Base-by-base conservation (phyloP, 1,140 invertebrate species). In the Papilio polyxenes region DNA sequence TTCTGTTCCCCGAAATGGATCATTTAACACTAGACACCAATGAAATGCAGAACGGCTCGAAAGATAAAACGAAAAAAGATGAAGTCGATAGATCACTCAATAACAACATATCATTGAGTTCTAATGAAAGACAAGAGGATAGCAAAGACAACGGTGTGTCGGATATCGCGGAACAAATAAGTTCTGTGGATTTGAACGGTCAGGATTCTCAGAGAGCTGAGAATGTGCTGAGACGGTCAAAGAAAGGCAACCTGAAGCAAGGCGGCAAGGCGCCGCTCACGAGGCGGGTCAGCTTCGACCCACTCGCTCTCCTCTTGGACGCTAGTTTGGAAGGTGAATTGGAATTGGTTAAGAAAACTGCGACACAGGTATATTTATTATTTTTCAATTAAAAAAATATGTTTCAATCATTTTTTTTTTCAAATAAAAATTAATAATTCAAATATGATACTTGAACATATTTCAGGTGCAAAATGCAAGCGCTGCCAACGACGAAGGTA, bases 271-370 rank as follows among this genome's bases (percentile, higher is more conserved):
- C 95, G 10, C 97, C 97, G 85, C 88, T 97, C 37, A 96, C 97
- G 1, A 95, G 98, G 84, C 95, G 98, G 85, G 99, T 99, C 11
- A 99, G 98, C 91, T 99, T 99, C 92, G 99, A 99, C 96, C 99
- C 99, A 11, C 95, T 99, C 79, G 99, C 99, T 4, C 95, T 99
- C 40, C 94, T 99, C 11, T 94, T 99, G 83, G 99, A 99, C 94
- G 99, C 99, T 40, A 99, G 99, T 87, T 95, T 99, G 74, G 99
- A 99, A 95, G 99, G 99, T 44, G 99, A 99, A 95, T 95, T 99
- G 84, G 99, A 99, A 90, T 95, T 99, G 75, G 99, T 99, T 3
- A 98, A 97, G 93, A 98, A 98, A 93, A 99, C 98, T 62, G 98
- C 98, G 40, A 96, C 97, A 89, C 98, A 99, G 96, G 98, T 99